phyloP scores from a whole-genome alignment of 1,140 invertebrate species.

The Drosophila teissieri region DNA sequence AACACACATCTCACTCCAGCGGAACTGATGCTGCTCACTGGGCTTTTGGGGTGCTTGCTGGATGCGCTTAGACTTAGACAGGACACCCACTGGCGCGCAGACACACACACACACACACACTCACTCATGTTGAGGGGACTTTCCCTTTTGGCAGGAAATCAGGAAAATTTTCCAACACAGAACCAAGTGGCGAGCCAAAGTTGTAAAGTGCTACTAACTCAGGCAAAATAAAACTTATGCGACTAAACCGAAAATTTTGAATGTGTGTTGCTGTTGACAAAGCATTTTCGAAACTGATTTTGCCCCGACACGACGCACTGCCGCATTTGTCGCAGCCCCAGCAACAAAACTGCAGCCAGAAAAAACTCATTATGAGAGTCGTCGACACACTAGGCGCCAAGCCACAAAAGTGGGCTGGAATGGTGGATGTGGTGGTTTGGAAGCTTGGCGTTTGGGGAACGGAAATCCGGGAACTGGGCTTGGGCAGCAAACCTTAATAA shows the following conservation, averaged over 20 bases:
- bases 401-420: constrained; percentile 51
- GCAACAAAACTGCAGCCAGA: constrained; percentile 46
- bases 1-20: constrained; percentile 5
- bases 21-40: neutral
- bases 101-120: constrained; percentile 24
- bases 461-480: too few relatives aligned
- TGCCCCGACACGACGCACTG: constrained; percentile 38
- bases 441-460: constrained; percentile 1
- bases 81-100: constrained; percentile 16
- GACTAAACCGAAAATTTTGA: constrained; percentile 83
- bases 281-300: constrained; percentile 83
- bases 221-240: constrained; percentile 76
- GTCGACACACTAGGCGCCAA: constrained; percentile 21
- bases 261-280: constrained; percentile 82
- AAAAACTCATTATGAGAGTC: constrained; percentile 68
- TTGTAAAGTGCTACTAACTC: constrained; percentile 58
- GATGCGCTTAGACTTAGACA: constrained; percentile 34
- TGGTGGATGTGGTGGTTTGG: constrained; percentile 3
- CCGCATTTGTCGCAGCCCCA: constrained; percentile 34
- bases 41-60: constrained; percentile 7
- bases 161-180: constrained; percentile 36
- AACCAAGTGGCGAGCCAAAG: constrained; percentile 59
- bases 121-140: constrained; percentile 44
- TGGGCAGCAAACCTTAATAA: constrained; percentile 54
- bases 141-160: constrained; percentile 15